Evolutionary conservation across 2,888 invertebrate species (phyloP).

Genomic region (Rhingia campestris): DNA sequence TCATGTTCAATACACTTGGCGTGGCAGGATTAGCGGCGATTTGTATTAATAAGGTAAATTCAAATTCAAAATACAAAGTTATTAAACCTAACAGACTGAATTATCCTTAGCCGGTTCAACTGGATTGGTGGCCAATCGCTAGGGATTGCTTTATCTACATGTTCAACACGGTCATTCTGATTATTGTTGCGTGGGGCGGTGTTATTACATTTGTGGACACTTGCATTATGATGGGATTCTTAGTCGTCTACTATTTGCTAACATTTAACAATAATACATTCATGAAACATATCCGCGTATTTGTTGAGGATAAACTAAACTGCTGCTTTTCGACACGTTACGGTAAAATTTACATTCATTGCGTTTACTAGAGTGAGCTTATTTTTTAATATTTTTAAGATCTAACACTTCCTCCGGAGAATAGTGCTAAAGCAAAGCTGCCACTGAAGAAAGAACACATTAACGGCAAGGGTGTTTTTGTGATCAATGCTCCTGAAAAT

Average conservation of each 20-base stretch:
- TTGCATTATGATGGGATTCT: conserved; percentile 87
- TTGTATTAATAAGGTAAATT: conserved; percentile 87
- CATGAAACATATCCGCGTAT: conserved; percentile 81
- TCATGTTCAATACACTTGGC: conserved; percentile 93
- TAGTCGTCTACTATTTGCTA: conserved; percentile 88
- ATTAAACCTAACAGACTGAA: background rate
- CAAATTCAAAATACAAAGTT: background rate
- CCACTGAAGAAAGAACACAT: conserved; percentile 80
- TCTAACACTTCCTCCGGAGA: conserved; percentile 81
- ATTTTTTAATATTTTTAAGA: conserved; percentile 77
- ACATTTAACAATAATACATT: conserved; percentile 88
- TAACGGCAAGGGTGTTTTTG: conserved; percentile 80
- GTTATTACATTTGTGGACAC: conserved; percentile 92
- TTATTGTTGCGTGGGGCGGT: conserved; percentile 90
- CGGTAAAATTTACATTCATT: conserved; percentile 75
- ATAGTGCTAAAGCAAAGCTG: conserved; percentile 81
- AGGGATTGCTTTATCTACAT: conserved; percentile 91
- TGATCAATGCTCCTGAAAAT: conserved; percentile 80
- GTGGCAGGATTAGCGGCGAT: conserved; percentile 92
- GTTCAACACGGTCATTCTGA: conserved; percentile 87
- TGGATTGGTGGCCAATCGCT: conserved; percentile 92
- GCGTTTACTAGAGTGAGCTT: too few relatives aligned
- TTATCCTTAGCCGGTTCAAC: conserved; percentile 86
- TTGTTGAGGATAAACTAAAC: conserved; percentile 81
- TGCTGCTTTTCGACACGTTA: conserved; percentile 82